Conservation (phyloP, 2,797 vertebrate species). For the Sebastes taczanowskii region DNA sequence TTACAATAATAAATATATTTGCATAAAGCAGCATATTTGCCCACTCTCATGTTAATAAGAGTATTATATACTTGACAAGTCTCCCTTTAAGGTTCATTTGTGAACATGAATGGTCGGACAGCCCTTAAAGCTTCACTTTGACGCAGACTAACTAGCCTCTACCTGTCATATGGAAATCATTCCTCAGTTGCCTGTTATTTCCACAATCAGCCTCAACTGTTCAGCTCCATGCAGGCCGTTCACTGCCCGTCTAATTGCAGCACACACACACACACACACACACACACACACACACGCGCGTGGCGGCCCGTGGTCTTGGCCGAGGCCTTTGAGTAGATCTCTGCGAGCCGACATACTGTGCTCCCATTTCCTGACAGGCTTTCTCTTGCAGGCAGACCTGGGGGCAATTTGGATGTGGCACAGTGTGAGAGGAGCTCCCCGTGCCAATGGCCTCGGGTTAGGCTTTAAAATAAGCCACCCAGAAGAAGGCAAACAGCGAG, state of each 20-base stretch:
- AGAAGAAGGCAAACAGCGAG: slow-evolving; percentile 32
- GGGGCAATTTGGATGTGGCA: slow-evolving; percentile 40
- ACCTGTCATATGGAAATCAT: not conserved
- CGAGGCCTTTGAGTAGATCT: slow-evolving; percentile 1
- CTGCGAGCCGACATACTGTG: slow-evolving; percentile 52
- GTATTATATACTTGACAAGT: too few relatives aligned
- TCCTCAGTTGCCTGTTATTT: not conserved
- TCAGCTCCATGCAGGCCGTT: not conserved
- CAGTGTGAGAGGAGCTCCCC: slow-evolving; percentile 14
- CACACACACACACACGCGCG: not conserved
- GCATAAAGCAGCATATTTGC: too few relatives aligned
- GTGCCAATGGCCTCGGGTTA: slow-evolving; percentile 55
- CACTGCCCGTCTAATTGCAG: not conserved
- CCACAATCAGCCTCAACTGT: slow-evolving; percentile 1
- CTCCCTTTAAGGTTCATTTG: too few relatives aligned
- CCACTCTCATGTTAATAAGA: too few relatives aligned
- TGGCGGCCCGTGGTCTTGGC: slow-evolving; percentile 11
- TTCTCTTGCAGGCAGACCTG: slow-evolving; percentile 40
- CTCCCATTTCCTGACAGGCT: slow-evolving; percentile 55
- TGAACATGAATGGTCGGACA: too few relatives aligned
- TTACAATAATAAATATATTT: too few relatives aligned
- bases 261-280: not conserved
- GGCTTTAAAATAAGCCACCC: slow-evolving; percentile 49
- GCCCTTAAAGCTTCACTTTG: too few relatives aligned
- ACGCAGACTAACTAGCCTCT: not conserved